Percentiles rank a stretch among this genome's conserved stretches.
These are phyloP conservation scores for Sussaba pulchella DNA, from an alignment of 2,888 invertebrate genomes.

Conservation along the genomic window DNA sequence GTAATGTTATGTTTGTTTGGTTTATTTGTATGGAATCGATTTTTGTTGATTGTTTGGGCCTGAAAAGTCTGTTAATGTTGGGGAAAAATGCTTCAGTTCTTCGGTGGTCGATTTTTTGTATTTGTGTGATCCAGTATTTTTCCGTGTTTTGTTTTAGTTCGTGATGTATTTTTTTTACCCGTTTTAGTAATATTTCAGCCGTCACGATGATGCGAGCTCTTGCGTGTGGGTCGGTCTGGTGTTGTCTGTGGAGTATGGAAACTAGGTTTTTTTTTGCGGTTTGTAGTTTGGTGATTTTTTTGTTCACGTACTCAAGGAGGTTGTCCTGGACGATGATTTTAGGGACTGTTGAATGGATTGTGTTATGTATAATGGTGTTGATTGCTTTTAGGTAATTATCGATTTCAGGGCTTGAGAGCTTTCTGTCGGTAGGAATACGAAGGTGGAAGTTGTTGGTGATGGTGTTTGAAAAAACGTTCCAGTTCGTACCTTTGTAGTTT, in stretches of 20 bases:
- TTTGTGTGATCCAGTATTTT: constrained; percentile 34
- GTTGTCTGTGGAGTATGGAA: background rate
- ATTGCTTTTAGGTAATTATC: background rate
- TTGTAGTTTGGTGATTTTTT: background rate
- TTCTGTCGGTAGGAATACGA: background rate
- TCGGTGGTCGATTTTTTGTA: constrained; percentile 48
- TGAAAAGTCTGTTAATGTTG: constrained; percentile 49
- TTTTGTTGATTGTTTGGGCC: constrained; percentile 5
- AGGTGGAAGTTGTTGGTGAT: background rate
- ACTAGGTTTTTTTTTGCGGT: background rate
- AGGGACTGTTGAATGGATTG: background rate
- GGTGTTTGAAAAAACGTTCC: background rate
- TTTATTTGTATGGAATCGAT: background rate
- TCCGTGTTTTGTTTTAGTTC: too few relatives aligned
- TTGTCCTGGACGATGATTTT: too few relatives aligned
- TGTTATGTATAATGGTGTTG: background rate
- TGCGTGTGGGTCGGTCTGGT: background rate
- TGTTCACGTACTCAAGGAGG: background rate
- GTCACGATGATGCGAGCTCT: too few relatives aligned
- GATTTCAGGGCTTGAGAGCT: constrained; percentile 6
- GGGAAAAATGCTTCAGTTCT: constrained; percentile 58
- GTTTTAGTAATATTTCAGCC: background rate
- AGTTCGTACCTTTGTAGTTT: constrained; percentile 1
- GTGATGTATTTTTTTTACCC: too few relatives aligned
- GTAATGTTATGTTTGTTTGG: background rate